Conservation (phyloP, 1,140 invertebrate genomes). For the Phocides pigmalion region DNA sequence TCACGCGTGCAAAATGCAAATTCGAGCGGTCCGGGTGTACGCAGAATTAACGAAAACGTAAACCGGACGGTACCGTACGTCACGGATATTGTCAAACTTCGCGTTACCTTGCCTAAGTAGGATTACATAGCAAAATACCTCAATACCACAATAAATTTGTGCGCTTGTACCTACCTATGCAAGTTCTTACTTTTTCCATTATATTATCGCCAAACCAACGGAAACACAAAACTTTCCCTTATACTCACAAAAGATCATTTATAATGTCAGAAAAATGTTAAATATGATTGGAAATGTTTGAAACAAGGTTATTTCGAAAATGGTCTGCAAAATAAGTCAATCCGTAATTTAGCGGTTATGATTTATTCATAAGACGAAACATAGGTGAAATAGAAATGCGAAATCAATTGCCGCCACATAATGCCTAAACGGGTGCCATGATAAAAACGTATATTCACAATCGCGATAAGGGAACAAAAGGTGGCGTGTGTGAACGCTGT, state of each 20-base stretch:
- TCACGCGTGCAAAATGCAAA: conserved; percentile 84
- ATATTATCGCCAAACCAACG: not conserved
- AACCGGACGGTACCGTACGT: conserved; percentile 59
- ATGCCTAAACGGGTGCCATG: conserved; percentile 23
- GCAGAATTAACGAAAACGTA: conserved; percentile 75
- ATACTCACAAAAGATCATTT: too few relatives aligned
- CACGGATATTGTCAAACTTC: conserved; percentile 75
- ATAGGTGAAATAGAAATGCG: conserved; percentile 1
- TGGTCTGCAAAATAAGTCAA: too few relatives aligned
- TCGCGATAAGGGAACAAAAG: conserved; percentile 51
- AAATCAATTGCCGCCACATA: conserved; percentile 1
- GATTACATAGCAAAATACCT: conserved; percentile 8
- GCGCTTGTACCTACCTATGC: not conserved
- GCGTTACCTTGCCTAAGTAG: conserved; percentile 38
- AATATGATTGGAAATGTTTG: too few relatives aligned
- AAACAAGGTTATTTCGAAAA: too few relatives aligned
- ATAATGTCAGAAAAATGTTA: too few relatives aligned
- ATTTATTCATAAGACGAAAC: conserved; percentile 1
- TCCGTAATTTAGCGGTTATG: not conserved
- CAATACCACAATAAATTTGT: not conserved
- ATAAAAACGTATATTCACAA: conserved; percentile 33
- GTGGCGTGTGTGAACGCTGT: conserved; percentile 58
- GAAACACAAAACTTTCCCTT: too few relatives aligned
- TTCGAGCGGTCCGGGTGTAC: conserved; percentile 62
- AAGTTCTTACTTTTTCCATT: not conserved